Conservation (phyloP, 2,113 vertebrate genomes). For the Balaenoptera acutorostrata region DNA sequence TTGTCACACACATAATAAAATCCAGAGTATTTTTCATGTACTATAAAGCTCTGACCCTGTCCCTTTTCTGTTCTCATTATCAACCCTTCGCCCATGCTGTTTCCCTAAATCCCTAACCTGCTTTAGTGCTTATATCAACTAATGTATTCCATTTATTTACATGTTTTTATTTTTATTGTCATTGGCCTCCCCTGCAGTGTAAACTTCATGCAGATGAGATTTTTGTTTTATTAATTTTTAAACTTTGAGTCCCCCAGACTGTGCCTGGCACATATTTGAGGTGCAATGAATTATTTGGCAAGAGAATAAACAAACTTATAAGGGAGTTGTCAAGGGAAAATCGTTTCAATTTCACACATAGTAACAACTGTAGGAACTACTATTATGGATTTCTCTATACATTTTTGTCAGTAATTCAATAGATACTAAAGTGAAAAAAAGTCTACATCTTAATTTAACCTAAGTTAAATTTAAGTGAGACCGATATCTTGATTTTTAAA, state of each 20-base stretch:
- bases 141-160: not conserved
- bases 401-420: not conserved
- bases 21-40: not conserved
- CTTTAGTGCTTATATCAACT: not conserved
- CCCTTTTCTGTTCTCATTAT: not conserved
- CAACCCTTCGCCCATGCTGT: not conserved
- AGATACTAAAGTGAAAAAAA: not conserved
- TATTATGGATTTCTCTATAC: not conserved
- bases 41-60: not conserved
- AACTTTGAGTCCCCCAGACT: not conserved
- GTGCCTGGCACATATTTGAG: not conserved
- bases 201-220: not conserved
- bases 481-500: not conserved
- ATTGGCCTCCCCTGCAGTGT: not conserved
- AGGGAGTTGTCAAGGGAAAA: not conserved
- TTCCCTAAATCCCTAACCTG: not conserved
- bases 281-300: not conserved
- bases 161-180: not conserved
- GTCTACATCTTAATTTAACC: not conserved
- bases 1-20: not conserved
- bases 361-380: not conserved
- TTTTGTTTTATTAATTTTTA: not conserved
- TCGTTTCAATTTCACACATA: not conserved
- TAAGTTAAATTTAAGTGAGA: not conserved
- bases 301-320: not conserved